Evolutionary conservation across 2,113 vertebrate species (phyloP), one percentile per base, ranked within the genome.

Genomic region (Pangasianodon hypophthalmus): DNA sequence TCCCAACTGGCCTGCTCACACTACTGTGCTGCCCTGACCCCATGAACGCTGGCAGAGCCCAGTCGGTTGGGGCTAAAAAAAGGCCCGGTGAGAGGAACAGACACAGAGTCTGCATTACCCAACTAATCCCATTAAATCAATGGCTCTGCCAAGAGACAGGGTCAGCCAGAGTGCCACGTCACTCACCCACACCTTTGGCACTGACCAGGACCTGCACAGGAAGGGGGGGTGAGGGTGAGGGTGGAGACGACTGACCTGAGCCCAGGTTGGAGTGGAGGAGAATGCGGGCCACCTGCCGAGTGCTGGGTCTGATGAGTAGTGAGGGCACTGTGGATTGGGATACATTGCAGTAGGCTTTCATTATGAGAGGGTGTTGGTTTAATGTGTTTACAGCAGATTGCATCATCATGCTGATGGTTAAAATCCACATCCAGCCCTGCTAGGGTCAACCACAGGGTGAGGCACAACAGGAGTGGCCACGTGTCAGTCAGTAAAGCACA

Each of bases 101-200:
- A 96, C 95, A 96, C 92, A 96, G 92, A 95, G 95, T 95, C 95
- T 94, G 95, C 95, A 96, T 96, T 96, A 96, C 94, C 95, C 94
- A 67, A 94, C 93, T 96, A 96, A 96, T 96, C 96, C 96, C 95
- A 96, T 96, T 96, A 96, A 95, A 94, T 95, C 95, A 93, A 93
- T 90, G 90, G 94, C 89, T 93, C 92, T 95, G 95, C 96, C 95
- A 96, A 95, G 91, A 93, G 94, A 90, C 91, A 92, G 94, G 96
- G 95, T 96, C 96, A 96, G 95, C 95, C 95, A 96, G 96, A 96
- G 95, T 96, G 95, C 94, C 95, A 96, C 95, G 94, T 95, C 95
- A 96, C 94, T 96, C 96, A 96, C 62, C 60, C 88, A 93, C 89
- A 96, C 95, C 96, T 96, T 95, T 95, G 95, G 94, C 94, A 95